Base-by-base conservation (phyloP, 2,888 invertebrate species). In the Hedya salicella region DNA sequence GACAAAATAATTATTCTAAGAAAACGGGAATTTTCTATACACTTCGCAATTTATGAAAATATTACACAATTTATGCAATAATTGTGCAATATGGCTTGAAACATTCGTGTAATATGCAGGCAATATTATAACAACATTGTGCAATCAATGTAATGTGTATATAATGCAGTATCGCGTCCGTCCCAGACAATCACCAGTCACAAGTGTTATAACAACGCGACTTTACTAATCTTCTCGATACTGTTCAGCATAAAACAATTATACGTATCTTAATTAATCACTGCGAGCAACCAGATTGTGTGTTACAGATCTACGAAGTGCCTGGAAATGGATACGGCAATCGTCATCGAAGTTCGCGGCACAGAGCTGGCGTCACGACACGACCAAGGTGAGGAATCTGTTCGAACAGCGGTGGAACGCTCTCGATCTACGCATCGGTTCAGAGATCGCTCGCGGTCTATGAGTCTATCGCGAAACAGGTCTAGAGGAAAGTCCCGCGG, bases 101-200 rank as follows among this genome's bases (percentile, higher is more conserved):
- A 21, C 64, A 73, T 42, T 64, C 64, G 46, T 30, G 39, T 57
- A 71, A 60, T 32, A 13, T 56, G 61, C 64, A 46, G 57, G 63
- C 61, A 71, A 71, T 66, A 54, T 57, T 53, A 50, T 48, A 53
- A 57, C 48, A 71, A 70, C 67, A 53, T 56, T 60, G 53, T 49
- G 62, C 59, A 72, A 72, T 67, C 40, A 13, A 36, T 48, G 39
- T 19, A 13, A n/a, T 39, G n/a, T n/a, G 16, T 60, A 60, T 67
- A 67, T 56, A 62, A 42, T 25, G 14, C 44, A 25, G 13, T 8
- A 13, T 14, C 1, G 25, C 14, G 14, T 9, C 14, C n/a, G 4
- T 21, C 40, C 17, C 30, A 57, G 17, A 32, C 16, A 9, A 30
- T 57, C 30, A 44, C 9, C 16, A 30, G 16, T 11, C 13, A 30